phyloP scores from a whole-genome alignment of 2,113 vertebrate species.

The Bombycilla garrulus region DNA sequence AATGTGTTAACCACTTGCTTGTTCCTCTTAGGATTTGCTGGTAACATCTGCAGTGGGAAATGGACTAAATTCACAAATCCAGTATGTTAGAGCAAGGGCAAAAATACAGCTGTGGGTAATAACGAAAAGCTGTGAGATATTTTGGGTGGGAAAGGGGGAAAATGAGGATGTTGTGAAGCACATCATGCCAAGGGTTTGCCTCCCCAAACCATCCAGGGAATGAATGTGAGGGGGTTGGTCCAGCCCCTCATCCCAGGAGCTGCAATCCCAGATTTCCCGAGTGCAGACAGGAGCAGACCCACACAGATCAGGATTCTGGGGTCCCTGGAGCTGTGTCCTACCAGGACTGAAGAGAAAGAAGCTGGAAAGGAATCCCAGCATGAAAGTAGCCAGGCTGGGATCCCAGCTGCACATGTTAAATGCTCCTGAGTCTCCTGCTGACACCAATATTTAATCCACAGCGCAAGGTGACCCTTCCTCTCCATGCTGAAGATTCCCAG shows the following conservation, averaged over 20 bases:
- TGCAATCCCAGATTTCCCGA: rapidly evolving
- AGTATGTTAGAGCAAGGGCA: background rate
- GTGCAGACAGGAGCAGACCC: background rate
- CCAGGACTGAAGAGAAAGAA: background rate
- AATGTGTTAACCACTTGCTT: constrained; percentile 21
- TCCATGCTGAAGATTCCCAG: rapidly evolving
- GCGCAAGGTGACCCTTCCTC: background rate
- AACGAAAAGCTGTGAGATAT: background rate
- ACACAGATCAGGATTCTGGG: rapidly evolving
- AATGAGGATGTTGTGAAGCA: background rate
- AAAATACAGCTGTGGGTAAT: background rate
- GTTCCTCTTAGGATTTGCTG: background rate
- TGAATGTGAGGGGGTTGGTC: rapidly evolving
- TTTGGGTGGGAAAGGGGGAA: background rate
- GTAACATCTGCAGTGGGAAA: constrained; percentile 30
- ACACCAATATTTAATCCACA: rapidly evolving
- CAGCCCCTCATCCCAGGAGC: rapidly evolving
- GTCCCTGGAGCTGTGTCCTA: background rate
- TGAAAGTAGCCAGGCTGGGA: rapidly evolving
- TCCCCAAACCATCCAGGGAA: rapidly evolving
- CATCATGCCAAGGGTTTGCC: background rate
- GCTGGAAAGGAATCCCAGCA: background rate
- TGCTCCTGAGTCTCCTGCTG: rapidly evolving
- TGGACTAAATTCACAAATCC: background rate
- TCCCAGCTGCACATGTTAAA: rapidly evolving